Percentiles rank a stretch among this genome's conserved stretches.
These are phyloP conservation scores for Drosophila pseudotakahashii DNA, from an alignment of 2,888 invertebrate species.

Conservation along the genomic window DNA sequence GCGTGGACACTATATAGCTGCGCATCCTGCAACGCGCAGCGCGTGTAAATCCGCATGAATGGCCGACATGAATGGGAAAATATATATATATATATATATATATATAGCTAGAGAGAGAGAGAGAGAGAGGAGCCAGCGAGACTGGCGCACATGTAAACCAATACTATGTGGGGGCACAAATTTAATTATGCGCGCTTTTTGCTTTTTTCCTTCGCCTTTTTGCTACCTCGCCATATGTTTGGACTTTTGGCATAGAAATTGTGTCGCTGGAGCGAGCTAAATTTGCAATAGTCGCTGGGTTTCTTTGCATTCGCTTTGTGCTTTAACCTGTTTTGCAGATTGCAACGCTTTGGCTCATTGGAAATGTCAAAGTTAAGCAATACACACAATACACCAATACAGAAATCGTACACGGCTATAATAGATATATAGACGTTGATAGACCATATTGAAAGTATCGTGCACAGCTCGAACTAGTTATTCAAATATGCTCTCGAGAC, in stretches of 20 bases:
- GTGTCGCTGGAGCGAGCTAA: constrained; percentile 61
- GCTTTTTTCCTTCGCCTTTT: constrained; percentile 10
- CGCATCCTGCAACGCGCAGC: constrained; percentile 79
- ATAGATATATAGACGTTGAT: constrained; percentile 41
- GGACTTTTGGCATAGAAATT: constrained; percentile 58
- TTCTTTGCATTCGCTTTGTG: constrained; percentile 63
- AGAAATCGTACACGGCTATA: constrained; percentile 1
- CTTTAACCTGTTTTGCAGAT: constrained; percentile 75
- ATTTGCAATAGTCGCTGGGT: constrained; percentile 55
- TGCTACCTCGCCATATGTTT: constrained; percentile 64
- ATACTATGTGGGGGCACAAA: constrained; percentile 53
- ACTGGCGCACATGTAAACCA: constrained; percentile 39
- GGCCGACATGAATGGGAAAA: constrained; percentile 67
- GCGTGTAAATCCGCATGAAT: constrained; percentile 75
- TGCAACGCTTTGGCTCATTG: constrained; percentile 67
- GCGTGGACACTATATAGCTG: constrained; percentile 48
- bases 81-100: not conserved
- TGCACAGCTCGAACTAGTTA: constrained; percentile 75
- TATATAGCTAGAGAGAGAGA: too few species aligned
- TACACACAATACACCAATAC: constrained; percentile 36
- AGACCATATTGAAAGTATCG: constrained; percentile 75
- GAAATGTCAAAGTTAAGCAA: constrained; percentile 78
- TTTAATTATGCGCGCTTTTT: constrained; percentile 74
- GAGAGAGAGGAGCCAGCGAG: constrained; percentile 19
- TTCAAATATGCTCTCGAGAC: constrained; percentile 67